Percentiles rank a stretch among this genome's conserved stretches.
phyloP scores from a whole-genome alignment of 1,140 invertebrate genomes.

The Bombus sibiricus region DNA sequence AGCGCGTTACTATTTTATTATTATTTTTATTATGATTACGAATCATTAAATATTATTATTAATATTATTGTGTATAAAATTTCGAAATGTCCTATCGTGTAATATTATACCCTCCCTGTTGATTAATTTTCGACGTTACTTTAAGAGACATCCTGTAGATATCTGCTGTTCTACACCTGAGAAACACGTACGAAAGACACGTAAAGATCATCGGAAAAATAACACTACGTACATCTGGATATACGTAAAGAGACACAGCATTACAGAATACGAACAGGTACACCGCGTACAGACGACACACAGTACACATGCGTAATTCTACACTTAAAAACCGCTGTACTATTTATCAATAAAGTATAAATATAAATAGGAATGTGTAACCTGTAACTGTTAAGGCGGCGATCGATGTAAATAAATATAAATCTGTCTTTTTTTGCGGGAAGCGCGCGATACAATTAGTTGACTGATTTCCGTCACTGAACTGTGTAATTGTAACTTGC shows the following conservation, averaged over 20 bases:
- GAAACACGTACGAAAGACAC: constrained; percentile 47
- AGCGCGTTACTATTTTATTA: constrained; percentile 61
- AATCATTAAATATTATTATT: constrained; percentile 68
- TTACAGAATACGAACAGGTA: constrained; percentile 24
- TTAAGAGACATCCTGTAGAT: constrained; percentile 70
- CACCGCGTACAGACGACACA: constrained; percentile 34
- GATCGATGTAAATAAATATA: constrained; percentile 78
- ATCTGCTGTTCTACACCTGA: constrained; percentile 67
- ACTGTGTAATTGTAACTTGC: constrained; percentile 45
- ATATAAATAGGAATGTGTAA: constrained; percentile 77
- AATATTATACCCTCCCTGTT: constrained; percentile 77
- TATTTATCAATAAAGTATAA: constrained; percentile 77
- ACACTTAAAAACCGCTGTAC: constrained; percentile 66
- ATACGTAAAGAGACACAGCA: constrained; percentile 41
- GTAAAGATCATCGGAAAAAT: constrained; percentile 8
- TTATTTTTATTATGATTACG: constrained; percentile 65
- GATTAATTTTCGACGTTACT: constrained; percentile 75
- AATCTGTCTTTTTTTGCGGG: constrained; percentile 56
- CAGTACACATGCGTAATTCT: constrained; percentile 53
- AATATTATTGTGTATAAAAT: constrained; percentile 78
- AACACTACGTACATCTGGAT: not conserved
- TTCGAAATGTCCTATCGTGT: constrained; percentile 69
- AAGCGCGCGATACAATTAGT: constrained; percentile 56
- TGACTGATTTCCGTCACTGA: constrained; percentile 38
- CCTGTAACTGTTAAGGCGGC: constrained; percentile 75